A percentile compares a stretch with the other conserved stretches of the same genome.
These are phyloP conservation scores for Enteromius unitaeniatus DNA, from an alignment of 2,797 vertebrate species.

Conservation along the genomic window DNA sequence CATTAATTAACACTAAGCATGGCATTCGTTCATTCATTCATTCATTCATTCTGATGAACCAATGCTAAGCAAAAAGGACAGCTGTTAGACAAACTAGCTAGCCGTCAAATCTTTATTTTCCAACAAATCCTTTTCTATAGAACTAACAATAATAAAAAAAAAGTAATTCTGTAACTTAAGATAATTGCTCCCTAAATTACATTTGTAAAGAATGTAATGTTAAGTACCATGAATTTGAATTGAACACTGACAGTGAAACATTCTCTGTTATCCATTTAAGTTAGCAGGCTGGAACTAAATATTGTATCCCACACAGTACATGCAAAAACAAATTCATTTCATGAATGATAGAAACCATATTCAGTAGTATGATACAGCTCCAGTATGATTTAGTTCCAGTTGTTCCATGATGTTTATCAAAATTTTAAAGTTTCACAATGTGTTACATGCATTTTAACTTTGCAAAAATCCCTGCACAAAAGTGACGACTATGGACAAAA, in stretches of 20 bases:
- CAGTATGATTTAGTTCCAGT: background rate
- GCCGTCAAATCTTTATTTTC: background rate
- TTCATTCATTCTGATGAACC: background rate
- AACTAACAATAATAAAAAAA: background rate
- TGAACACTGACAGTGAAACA: no score
- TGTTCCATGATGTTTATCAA: conserved; percentile 56
- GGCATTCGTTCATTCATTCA: background rate
- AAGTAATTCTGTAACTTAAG: background rate
- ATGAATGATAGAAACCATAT: background rate
- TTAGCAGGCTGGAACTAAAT: background rate
- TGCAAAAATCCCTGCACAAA: conserved; percentile 45
- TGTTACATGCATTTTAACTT: conserved; percentile 50
- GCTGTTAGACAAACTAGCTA: background rate
- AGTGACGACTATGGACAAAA: conserved; percentile 63
- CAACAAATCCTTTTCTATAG: background rate
- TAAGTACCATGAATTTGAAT: background rate
- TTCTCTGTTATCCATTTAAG: background rate
- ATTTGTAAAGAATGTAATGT: background rate
- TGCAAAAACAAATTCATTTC: background rate
- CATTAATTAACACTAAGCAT: conserved; percentile 22
- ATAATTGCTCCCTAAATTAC: background rate
- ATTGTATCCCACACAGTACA: background rate
- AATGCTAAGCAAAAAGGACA: conserved; percentile 1
- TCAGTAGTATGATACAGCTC: background rate
- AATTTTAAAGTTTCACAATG: conserved; percentile 65